Percentiles rank a stretch among this genome's conserved stretches.
phyloP scores from a whole-genome alignment of 2,113 vertebrate genomes.

The Nesogale talazaci region DNA sequence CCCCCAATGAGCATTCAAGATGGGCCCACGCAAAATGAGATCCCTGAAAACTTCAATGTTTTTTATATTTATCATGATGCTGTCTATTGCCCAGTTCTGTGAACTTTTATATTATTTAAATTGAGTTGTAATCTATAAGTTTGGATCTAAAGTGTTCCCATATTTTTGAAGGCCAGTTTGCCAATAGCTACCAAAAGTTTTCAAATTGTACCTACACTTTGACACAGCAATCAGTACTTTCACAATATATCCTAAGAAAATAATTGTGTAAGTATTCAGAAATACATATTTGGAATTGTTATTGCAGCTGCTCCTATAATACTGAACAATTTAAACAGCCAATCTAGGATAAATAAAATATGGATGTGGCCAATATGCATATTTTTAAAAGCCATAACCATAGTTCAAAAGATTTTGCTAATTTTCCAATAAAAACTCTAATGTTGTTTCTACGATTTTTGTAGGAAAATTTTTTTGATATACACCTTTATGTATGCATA shows the following conservation, averaged over 20 bases:
- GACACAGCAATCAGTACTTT: neutral
- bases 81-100: neutral
- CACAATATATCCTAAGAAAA: neutral
- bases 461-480: too few relatives aligned
- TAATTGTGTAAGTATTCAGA: slow-evolving; percentile 26
- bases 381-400: neutral
- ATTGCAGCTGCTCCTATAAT: neutral
- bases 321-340: neutral
- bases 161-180: neutral
- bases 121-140: neutral
- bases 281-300: slow-evolving; percentile 12
- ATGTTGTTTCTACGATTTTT: too few relatives aligned
- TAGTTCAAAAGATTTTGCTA: neutral
- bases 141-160: neutral
- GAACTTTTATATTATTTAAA: neutral
- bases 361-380: neutral
- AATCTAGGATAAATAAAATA: neutral
- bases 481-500: neutral
- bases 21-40: neutral
- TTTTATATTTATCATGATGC: too few relatives aligned
- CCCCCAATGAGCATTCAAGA: too few relatives aligned
- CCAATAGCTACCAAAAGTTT: neutral
- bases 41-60: neutral
- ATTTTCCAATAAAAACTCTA: neutral
- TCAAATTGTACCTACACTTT: neutral